Conservation (phyloP, 2,888 invertebrate species). For the Marronus borbonicus region DNA sequence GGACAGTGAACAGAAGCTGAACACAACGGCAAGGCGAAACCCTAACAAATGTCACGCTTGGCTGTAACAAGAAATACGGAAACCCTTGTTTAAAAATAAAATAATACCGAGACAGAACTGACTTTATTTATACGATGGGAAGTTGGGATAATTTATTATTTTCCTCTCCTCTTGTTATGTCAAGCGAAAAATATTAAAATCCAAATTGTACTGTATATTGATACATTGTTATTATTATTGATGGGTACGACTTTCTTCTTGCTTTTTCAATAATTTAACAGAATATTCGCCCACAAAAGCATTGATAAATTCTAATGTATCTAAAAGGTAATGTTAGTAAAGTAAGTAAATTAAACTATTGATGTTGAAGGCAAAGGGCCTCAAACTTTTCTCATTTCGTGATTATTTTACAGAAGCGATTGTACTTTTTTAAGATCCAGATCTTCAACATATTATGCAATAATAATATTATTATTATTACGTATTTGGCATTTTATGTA, state of each 20-base stretch:
- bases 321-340: no score
- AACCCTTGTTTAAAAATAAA: constrained; percentile 46
- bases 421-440: no score
- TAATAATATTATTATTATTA: no score
- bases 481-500: no score
- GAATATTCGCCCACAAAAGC: no score
- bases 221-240: background rate
- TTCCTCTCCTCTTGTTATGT: background rate
- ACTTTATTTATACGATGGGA: constrained; percentile 32
- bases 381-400: no score
- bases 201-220: background rate
- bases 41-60: constrained; percentile 45
- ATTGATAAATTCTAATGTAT: no score
- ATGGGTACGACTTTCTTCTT: background rate
- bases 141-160: constrained; percentile 27
- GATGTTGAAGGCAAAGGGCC: no score
- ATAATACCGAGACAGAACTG: constrained; percentile 22
- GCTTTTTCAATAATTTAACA: no score
- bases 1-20: constrained; percentile 41
- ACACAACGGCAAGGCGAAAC: constrained; percentile 18
- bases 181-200: constrained; percentile 9
- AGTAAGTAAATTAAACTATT: no score
- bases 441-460: no score
- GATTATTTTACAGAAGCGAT: no score
- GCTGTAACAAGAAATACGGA: constrained; percentile 43